Evolutionary conservation across 2,888 invertebrate species (phyloP).

Genomic region (Fragum fragum): DNA sequence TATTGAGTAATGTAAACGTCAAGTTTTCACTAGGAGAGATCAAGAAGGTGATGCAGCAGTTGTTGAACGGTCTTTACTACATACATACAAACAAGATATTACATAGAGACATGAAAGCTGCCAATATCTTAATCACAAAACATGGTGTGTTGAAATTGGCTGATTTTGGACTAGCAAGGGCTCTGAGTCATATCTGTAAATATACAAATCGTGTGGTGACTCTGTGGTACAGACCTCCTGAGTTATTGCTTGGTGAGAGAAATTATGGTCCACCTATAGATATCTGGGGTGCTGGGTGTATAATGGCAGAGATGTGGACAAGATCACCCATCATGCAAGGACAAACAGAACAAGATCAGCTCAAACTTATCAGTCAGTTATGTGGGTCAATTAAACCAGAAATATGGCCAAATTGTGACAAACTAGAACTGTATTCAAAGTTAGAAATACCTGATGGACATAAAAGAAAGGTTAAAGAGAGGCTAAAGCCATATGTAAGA

Average conservation of each 20-base stretch:
- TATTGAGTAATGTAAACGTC: constrained; percentile 97
- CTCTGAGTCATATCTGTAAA: constrained; percentile 95
- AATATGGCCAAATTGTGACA: constrained; percentile 96
- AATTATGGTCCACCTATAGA: constrained; percentile 99
- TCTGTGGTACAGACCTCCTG: constrained; percentile 94
- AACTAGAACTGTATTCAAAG: constrained; percentile 92
- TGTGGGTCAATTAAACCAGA: constrained; percentile 98
- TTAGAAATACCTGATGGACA: constrained; percentile 84
- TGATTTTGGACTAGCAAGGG: constrained; percentile 98
- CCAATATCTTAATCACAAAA: constrained; percentile 98
- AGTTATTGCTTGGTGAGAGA: constrained; percentile 89
- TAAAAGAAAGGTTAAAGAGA: constrained; percentile 85
- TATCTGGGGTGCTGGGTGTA: constrained; percentile 97
- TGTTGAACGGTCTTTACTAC: constrained; percentile 96
- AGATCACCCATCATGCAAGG: constrained; percentile 91
- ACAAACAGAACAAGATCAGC: constrained; percentile 97
- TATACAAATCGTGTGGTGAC: constrained; percentile 99
- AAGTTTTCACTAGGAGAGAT: constrained; percentile 99
- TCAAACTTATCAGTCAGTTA: constrained; percentile 97
- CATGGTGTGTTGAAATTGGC: constrained; percentile 95
- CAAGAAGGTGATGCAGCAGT: constrained; percentile 91
- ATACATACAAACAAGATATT: constrained; percentile 95
- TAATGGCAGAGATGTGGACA: constrained; percentile 99
- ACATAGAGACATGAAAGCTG: constrained; percentile 97
- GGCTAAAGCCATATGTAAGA: constrained; percentile 94